These are phyloP conservation scores for Lucilia sericata DNA, from an alignment of 1,140 invertebrate species.

Conservation along the genomic window DNA sequence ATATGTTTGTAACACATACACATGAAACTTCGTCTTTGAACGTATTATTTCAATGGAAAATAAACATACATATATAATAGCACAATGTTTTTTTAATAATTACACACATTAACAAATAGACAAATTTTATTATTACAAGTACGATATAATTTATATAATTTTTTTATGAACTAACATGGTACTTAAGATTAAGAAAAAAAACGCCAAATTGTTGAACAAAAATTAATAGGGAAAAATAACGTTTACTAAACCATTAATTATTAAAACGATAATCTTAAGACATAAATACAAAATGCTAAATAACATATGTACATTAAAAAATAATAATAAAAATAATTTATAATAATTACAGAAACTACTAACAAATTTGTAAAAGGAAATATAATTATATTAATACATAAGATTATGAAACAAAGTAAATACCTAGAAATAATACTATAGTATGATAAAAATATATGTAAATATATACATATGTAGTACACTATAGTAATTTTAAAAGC, in stretches of 20 bases:
- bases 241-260: slow-evolving; percentile 18
- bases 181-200: background rate
- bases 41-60: too few relatives aligned
- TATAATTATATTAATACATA: background rate
- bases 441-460: slow-evolving; percentile 7
- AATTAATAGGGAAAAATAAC: slow-evolving; percentile 14
- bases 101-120: background rate
- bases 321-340: background rate
- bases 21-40: too few relatives aligned
- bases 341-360: background rate
- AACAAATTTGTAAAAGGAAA: background rate
- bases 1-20: too few relatives aligned
- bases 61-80: background rate
- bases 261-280: background rate
- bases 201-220: slow-evolving; percentile 23
- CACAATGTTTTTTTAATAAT: too few relatives aligned
- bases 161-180: slow-evolving; percentile 14
- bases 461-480: slow-evolving; percentile 17
- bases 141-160: background rate
- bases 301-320: background rate
- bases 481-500: slow-evolving; percentile 31
- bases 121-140: background rate
- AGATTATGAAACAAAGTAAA: background rate
- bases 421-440: background rate
- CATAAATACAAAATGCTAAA: background rate